Base-by-base conservation (phyloP, 1,140 invertebrate species). In the Trichonephila inaurata region DNA sequence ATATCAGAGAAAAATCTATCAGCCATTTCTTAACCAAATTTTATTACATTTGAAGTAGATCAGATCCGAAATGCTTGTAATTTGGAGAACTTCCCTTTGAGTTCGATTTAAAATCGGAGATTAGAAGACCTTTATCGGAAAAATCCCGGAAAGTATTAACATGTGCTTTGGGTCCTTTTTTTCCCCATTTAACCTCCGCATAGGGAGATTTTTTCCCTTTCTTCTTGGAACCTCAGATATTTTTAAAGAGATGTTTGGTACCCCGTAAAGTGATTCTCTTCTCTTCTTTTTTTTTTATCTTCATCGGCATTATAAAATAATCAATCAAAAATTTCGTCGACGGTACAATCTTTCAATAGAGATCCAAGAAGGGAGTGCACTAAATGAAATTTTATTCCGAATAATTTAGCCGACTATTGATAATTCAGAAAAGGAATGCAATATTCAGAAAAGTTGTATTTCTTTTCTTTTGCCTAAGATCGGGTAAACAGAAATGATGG, bases 101-200 rank as follows among this genome's bases (percentile, higher is more conserved):
- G 40, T 18, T 93, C 66, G 92, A 93, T 93, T 93, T 82, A 93
- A 92, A 93, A 93, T 88, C 69, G 66, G 64, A 89, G 86, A 89
- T 88, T 93, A 93, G 86, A 66, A 64, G 58, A 81, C 69, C 66
- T 85, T 88, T 89, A 93, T 93, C 92, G 92, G 58, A 81, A 92
- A 92, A 93, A 88, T 88, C 86, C 66, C 60, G 92, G 72, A 93
- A 93, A 60, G 92, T 93, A 93, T 93, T 93, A 93, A 93, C 92
- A 93, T 89, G 83, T 93, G 69, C 86, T 88, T 60, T 85, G 66
- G 28, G 58, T 62, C 81, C 69, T 93, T 87, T 94, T 82, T 51
- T 51, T 19, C 44, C 60, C 64, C 82, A 10, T 61, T 86, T 86
- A 82, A 82, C 89, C 69, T 91, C 77, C 51, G 51, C 85, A 72